Evolutionary conservation across 2,888 invertebrate species (phyloP), one percentile per base, ranked within the genome.

Genomic region (Crocallis elinguaria): DNA sequence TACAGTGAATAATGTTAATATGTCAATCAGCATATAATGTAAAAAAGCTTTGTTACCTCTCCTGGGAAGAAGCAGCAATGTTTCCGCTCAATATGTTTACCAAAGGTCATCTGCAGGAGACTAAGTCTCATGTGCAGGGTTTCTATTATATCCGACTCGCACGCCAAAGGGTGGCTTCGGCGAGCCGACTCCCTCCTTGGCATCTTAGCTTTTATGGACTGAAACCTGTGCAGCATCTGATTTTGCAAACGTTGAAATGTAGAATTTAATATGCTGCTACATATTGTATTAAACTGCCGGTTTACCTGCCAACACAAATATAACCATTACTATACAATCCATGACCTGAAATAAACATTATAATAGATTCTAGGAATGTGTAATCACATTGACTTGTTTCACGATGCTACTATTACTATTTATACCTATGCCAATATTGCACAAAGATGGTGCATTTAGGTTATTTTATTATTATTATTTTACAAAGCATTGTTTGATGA

Each of bases 21-120:
- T n/a, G n/a, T n/a, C n/a, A n/a, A n/a, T n/a, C n/a, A n/a, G n/a
- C n/a, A n/a, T n/a, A n/a, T n/a, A n/a, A n/a, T n/a, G n/a, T 19
- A 19, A 19, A 5, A 5, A 19, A 19, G 25, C 3, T 25, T n/a
- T 25, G 85, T 92, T 92, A 97, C 97, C 93, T 97, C 97, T 84
- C 98, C 98, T 37, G 98, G 97, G 78, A 98, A 98, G 86, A 98
- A 98, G 87, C 98, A 98, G 81, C 97, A 97, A 77, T 98, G 96
- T 78, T 96, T 97, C 70, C 96, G 93, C 82, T 98, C 98, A 78
- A 98, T 98, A 82, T 98, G 98, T 87, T 98, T 98, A 43, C 97
- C 97, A 90, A 98, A 97, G 13, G 97, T 96, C 98, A 98, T 98
- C 86, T 97, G 97, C 57, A 98, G 91, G 50, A 98, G 89, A 45